Evolutionary conservation across 2,888 invertebrate species (phyloP).

Genomic region (Polymixis flavicincta): DNA sequence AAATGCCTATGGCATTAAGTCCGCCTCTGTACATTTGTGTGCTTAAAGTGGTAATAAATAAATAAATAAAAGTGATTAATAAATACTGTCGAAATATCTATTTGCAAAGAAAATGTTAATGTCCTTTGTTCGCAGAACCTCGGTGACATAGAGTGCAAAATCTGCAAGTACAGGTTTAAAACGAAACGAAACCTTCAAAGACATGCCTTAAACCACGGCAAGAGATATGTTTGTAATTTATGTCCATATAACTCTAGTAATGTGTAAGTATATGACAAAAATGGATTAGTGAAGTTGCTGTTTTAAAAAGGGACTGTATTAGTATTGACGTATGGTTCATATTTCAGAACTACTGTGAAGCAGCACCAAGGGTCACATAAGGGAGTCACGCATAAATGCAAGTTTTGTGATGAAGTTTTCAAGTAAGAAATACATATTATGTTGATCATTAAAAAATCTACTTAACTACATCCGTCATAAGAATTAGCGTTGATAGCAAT

Average conservation of each 20-base stretch:
- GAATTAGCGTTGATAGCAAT: background rate
- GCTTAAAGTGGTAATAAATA: too few species aligned
- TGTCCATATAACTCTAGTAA: slow-evolving; percentile 85
- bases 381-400: slow-evolving; percentile 86
- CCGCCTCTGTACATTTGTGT: too few species aligned
- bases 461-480: background rate
- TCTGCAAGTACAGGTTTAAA: slow-evolving; percentile 85
- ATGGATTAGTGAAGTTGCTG: too few species aligned
- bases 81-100: background rate
- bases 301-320: background rate
- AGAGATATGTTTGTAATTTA: slow-evolving; percentile 84
- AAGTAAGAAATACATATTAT: slow-evolving; percentile 84
- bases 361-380: slow-evolving; percentile 87
- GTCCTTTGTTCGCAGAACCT: slow-evolving; percentile 73
- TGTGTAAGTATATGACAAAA: slow-evolving; percentile 75
- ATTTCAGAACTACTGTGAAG: slow-evolving; percentile 84
- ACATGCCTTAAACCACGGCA: slow-evolving; percentile 84
- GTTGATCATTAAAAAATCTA: background rate
- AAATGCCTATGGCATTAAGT: too few species aligned
- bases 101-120: background rate
- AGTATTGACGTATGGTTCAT: background rate
- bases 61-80: background rate
- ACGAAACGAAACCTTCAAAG: slow-evolving; percentile 82
- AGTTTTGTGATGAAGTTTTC: slow-evolving; percentile 85
- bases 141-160: slow-evolving; percentile 80